Evolutionary conservation across 2,113 vertebrate species (phyloP), one percentile per base, ranked within the genome.

Genomic region (Tragulus kanchil): DNA sequence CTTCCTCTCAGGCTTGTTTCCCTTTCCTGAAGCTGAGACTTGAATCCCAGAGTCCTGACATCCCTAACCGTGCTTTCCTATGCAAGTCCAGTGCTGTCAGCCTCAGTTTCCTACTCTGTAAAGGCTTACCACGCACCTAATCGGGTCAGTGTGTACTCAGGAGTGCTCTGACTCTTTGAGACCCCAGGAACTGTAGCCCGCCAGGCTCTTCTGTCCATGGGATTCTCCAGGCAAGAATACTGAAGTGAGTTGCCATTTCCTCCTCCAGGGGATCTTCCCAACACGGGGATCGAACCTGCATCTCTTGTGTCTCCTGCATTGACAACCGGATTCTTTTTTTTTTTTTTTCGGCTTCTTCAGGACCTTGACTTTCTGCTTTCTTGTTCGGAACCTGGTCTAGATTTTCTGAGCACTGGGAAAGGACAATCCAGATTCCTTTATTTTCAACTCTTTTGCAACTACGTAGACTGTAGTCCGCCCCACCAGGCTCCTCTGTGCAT

Each of bases 1-100:
- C 54, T 96, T 96, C 94, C 83, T 95, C 65, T 78, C 28, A 36
- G 86, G 64, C 59, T 36, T n/a, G 5, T 78, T 90, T 90, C 77
- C 62, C 45, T 86, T 85, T 73, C 58, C n/a, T 62, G 82, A 84
- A 75, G 61, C 42, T 67, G 81, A 52, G 48, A 15, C 83, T 52
- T 42, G 58, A 59, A 8, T 56, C 78, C 78, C 31, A 15, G 48
- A 6, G 16, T 85, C 36, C 82, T 15, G 25, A 48, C 25, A 16
- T 17, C 64, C 2, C 75, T 12, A 56, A 56, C 64, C 3, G 0
- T n/a, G 23, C 2, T 1, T 69, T 36, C 16, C 62, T 16, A 1
- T 8, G 45, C 21, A 54, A 36, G 65, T 36, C 59, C 69, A 7
- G 15, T 4, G 12, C 36, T 62, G 28, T 23, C 26, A 19, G 61